Base-by-base conservation (phyloP, 1,140 invertebrate species). In the Caerostris extrusa region DNA sequence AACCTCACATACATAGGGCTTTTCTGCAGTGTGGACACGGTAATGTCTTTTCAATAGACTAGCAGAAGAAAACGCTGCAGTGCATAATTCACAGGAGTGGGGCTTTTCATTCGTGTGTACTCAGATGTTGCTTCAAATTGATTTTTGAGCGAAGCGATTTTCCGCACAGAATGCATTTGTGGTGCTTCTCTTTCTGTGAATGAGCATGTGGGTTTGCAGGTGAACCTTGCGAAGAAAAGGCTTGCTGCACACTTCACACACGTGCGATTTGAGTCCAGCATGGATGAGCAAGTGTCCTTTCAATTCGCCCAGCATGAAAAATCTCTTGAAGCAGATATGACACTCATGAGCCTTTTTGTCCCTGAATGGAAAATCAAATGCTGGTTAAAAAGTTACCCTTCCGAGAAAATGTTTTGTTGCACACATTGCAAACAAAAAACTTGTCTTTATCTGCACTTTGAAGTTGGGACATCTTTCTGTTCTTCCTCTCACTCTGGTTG, bases 101-200 rank as follows among this genome's bases (percentile, higher is more conserved):
- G 85, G 85, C 19, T 61, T 87, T 50, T 87, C 85, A n/a, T 53
- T 61, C 64, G 85, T 87, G 55, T 53, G 58, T 87, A 53, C 17
- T 19, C 61, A 34, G 53, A 87, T 87, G 85, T 6, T 5, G 3
- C 0, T 17, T 85, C 19, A 85, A 85, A 58, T 56, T 14, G 19
- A 3, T 57, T 85, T n/a, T 6, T 7, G 17, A 83, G 12, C 14
- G 5, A 56, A 83, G 6, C n/a, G 81, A 7, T 83, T 83, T 83
- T 19, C 56, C 14, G 56, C 81, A 83, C 1, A 83, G 14, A 56
- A 3, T 56, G 34, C 81, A 83, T n/a, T 2, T 5, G 6, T 57
- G n/a, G 3, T 50, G 53, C 34, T 56, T 83, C 6, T 57, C 53
- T 14, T 57, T n/a, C 3, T 55, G 6, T 56, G 56, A 55, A 5